Conservation (phyloP, 2,888 invertebrate genomes). For the Lasioglossum calceatum region DNA sequence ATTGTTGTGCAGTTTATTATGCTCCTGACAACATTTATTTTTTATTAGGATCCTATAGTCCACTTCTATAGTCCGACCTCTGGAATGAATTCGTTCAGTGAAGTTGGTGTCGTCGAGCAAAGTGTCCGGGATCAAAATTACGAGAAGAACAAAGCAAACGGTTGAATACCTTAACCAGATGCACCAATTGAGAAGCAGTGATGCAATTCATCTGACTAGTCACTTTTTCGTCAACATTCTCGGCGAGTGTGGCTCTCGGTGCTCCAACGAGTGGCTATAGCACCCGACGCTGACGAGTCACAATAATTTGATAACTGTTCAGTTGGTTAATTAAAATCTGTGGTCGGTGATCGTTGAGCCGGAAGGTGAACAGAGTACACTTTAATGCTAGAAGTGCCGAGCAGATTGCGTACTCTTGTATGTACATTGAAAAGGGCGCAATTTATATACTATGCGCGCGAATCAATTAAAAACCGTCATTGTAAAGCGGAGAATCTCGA, state of each 20-base stretch:
- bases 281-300: neutral
- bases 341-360: neutral
- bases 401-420: neutral
- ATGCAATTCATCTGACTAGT: neutral
- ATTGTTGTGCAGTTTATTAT: neutral
- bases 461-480: neutral
- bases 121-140: neutral
- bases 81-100: neutral
- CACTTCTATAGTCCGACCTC: neutral
- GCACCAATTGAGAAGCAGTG: neutral
- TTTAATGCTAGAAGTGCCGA: neutral
- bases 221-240: conserved; percentile 3
- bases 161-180: neutral
- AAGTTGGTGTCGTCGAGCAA: neutral
- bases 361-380: conserved; percentile 7
- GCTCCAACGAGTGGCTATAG: neutral
- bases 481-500: neutral
- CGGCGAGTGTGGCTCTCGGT: neutral
- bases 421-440: neutral
- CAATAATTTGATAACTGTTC: conserved; percentile 5
- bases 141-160: neutral
- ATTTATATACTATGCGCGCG: neutral
- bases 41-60: neutral
- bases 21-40: neutral
- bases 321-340: neutral